Base-by-base conservation (phyloP, 2,113 vertebrate species). In the Pseudopipra pipra region DNA sequence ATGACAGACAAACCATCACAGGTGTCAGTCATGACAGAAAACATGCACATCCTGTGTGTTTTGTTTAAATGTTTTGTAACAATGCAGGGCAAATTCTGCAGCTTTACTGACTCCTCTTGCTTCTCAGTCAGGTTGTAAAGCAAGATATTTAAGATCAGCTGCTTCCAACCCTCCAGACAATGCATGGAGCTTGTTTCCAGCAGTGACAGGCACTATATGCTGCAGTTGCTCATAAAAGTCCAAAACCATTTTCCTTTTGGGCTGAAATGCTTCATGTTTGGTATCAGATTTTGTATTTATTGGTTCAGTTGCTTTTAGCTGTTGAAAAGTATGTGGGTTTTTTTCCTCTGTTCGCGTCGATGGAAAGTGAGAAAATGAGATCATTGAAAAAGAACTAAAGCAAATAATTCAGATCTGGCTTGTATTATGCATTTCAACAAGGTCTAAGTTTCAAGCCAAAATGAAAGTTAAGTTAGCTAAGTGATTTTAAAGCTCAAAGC, bases 401-500 rank as follows among this genome's bases (percentile, higher is more conserved):
- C 41, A 81, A 96, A 84, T 89, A 84, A 90, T 81, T 93, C 89
- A 93, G 74, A 72, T 35, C 84, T 84, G 86, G 80, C 54, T 92
- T 46, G 44, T 49, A 81, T 46, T 84, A 15, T 55, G 56, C 65
- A 47, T 87, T 90, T 94, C 62, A 82, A 54, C 0, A 1, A 11
- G 47, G 52, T 70, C 61, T 68, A 51, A 70, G 62, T 82, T 94
- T 76, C 58, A 58, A 92, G 83, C 54, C 90, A 93, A 87, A 93
- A 31, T 24, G 54, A 89, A 92, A 79, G 52, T 41, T 24, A 75
- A 96, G 80, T 85, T 58, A 81, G 66, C 73, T 62, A 51, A 90
- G 74, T 1, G 12, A 31, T 30, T 92, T 90, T 93, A 92, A 92
- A 92, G 68, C 93, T 87, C 31, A 6, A 75, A 88, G 62, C 7